Evolutionary conservation across 2,797 vertebrate genomes (phyloP).

Genomic region (Siniperca undulata): DNA sequence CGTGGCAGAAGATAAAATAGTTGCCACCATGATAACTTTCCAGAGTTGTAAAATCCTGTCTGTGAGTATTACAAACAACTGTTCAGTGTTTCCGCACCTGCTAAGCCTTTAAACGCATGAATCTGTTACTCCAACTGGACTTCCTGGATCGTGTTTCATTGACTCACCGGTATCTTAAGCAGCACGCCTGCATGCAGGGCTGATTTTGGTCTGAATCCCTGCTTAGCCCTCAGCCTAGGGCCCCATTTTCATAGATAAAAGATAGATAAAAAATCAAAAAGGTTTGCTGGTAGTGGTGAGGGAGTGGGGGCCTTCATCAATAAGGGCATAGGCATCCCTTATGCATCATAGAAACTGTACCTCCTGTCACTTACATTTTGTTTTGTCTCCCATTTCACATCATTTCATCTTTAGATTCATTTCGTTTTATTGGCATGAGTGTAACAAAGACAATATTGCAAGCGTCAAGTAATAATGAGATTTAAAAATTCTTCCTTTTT

Average conservation of each 20-base stretch:
- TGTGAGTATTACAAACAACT: neutral
- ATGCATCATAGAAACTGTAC: neutral
- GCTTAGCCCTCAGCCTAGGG: neutral
- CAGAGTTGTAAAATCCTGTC: neutral
- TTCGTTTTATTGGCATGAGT: no score
- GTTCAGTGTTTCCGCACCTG: neutral
- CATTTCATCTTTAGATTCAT: neutral
- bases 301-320: neutral
- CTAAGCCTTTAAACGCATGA: neutral
- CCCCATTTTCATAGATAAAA: neutral
- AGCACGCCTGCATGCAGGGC: neutral
- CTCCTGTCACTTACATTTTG: conserved; percentile 9
- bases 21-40: neutral
- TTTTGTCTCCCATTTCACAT: neutral
- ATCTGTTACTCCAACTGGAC: neutral
- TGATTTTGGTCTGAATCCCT: neutral
- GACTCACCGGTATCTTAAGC: neutral
- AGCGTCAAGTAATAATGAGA: no score
- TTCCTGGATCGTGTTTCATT: conserved; percentile 2
- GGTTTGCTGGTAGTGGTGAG: neutral
- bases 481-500: neutral
- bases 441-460: no score
- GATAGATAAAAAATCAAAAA: neutral
- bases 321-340: neutral
- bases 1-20: neutral